Conservation (phyloP, 2,113 vertebrate genomes). For the Ancistrus triradiatus region DNA sequence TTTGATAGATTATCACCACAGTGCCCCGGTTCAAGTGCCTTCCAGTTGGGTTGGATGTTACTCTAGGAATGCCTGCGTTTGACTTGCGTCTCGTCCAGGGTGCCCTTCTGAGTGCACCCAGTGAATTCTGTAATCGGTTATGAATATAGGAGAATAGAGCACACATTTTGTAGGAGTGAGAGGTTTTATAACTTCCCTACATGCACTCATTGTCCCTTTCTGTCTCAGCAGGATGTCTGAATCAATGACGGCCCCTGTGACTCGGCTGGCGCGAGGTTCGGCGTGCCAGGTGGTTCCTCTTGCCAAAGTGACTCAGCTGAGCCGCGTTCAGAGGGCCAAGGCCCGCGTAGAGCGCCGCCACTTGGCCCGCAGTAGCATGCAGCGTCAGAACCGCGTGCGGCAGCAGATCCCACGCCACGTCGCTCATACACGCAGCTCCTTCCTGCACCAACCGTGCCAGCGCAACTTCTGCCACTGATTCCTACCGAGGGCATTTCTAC, state of each 20-base stretch:
- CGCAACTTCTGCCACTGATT: constrained; percentile 89
- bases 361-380: constrained; percentile 80
- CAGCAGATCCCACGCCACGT: constrained; percentile 75
- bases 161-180: no score
- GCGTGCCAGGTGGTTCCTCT: constrained; percentile 71
- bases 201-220: not conserved
- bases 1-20: no score
- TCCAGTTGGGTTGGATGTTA: no score
- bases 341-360: constrained; percentile 79
- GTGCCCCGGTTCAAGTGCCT: no score
- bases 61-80: no score
- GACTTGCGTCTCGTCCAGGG: no score
- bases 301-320: constrained; percentile 81
- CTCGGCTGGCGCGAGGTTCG: constrained; percentile 65
- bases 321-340: constrained; percentile 82
- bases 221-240: constrained; percentile 63
- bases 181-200: no score
- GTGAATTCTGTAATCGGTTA: no score
- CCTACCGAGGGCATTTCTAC: constrained; percentile 63
- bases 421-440: constrained; percentile 72
- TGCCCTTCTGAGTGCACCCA: no score
- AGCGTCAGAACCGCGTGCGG: constrained; percentile 86
- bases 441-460: constrained; percentile 91
- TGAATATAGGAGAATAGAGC: no score
- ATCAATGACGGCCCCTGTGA: constrained; percentile 55